Base-by-base conservation (phyloP, 2,113 vertebrate species). In the Piaya cayana region DNA sequence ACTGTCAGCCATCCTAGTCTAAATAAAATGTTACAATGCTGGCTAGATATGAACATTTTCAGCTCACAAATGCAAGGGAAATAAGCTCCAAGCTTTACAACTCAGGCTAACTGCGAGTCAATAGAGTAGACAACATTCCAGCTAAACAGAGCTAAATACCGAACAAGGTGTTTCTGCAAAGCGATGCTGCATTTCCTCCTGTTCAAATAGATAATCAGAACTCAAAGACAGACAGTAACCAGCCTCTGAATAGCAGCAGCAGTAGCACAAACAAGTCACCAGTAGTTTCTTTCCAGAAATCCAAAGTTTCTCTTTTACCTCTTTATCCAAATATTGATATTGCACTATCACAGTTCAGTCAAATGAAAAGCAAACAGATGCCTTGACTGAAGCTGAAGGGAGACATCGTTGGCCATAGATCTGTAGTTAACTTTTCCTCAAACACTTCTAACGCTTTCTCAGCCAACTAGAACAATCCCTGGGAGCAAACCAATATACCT, bases 271-370 rank as follows among this genome's bases (percentile, higher is more conserved):
- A 77, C 36, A 32, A 43, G 36, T 18, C n/a, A 45, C 3, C 86
- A 76, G 72, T 19, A 93, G 83, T 64, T 92, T 68, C 47, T 15
- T 37, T 64, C 55, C 91, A 82, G 76, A 95, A 88, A 83, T 4
- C 47, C 67, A 68, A 39, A 91, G 49, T 74, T 59, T 39, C 84
- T 82, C 93, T 53, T 90, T 49, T 79, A 64, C 50, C 18, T 67
- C 58, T 88, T 82, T 75, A 82, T 49, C 70, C 62, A 96, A 64
- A 74, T 76, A 85, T 26, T 89, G 74, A 29, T 68, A 79, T 49
- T 85, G 53, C 3, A 8, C 82, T 92, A 26, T 72, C 55, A 34
- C 22, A 37, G 59, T 21, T 71, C n/a, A 16, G 81, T 89, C 84
- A 85, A 79, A 85, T 2, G 49, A 58, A 84, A 87, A 82, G 63